A percentile compares a stretch with the other conserved stretches of the same genome.
phyloP scores from a whole-genome alignment of 2,113 vertebrate species.

The Urocitellus parryii region DNA sequence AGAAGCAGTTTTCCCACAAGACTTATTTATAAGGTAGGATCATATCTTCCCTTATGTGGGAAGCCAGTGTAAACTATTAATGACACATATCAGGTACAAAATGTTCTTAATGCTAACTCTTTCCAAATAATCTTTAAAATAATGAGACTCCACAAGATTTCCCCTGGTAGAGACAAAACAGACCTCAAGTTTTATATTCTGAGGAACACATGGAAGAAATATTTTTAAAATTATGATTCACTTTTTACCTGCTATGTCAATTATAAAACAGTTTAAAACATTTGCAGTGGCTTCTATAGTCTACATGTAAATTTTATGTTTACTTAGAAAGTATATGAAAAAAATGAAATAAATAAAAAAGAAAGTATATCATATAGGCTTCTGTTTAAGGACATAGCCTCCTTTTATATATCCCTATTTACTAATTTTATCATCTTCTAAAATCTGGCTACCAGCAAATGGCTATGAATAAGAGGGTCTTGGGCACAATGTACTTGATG shows the following conservation, averaged over 20 bases:
- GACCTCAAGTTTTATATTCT: constrained; percentile 43
- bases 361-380: not conserved
- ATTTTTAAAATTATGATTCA: constrained; percentile 36
- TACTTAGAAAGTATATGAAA: not conserved
- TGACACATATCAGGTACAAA: constrained; percentile 62
- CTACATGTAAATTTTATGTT: not conserved
- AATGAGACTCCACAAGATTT: not conserved
- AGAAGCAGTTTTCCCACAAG: constrained; percentile 67
- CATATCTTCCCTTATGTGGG: constrained; percentile 45
- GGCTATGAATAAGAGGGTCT: not conserved
- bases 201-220: not conserved
- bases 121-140: constrained; percentile 60
- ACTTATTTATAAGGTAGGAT: constrained; percentile 68
- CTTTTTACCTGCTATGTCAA: constrained; percentile 31
- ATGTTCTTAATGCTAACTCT: constrained; percentile 30
- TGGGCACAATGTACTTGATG: not conserved
- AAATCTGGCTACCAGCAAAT: not conserved
- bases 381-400: not conserved
- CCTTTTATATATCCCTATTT: not conserved
- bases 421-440: not conserved
- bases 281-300: not conserved
- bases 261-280: not conserved
- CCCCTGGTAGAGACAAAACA: constrained; percentile 4
- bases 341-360: not conserved
- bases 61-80: constrained; percentile 68